A percentile compares a stretch with the other conserved stretches of the same genome.
These are phyloP conservation scores for Sebastes reedi DNA, from an alignment of 2,797 vertebrate genomes.

Conservation along the genomic window DNA sequence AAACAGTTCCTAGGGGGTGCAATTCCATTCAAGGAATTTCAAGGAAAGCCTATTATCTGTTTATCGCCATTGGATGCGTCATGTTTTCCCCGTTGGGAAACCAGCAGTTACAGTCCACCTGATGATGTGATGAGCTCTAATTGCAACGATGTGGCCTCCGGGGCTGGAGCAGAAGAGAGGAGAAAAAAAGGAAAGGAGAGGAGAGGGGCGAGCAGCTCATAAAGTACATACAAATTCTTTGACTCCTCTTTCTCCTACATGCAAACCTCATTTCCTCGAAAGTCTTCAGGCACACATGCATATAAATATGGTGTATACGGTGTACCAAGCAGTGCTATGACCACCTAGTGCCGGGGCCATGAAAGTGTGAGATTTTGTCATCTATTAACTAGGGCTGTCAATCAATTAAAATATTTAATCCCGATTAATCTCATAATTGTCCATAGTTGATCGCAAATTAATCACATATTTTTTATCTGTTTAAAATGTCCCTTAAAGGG, in stretches of 20 bases:
- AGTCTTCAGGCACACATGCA: neutral
- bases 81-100: slow-evolving; percentile 76
- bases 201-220: neutral
- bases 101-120: slow-evolving; percentile 70
- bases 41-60: slow-evolving; percentile 80
- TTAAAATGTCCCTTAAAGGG: too few relatives aligned
- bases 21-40: slow-evolving; percentile 70
- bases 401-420: too few relatives aligned
- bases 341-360: neutral
- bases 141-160: slow-evolving; percentile 48
- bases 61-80: slow-evolving; percentile 77
- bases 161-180: neutral
- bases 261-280: slow-evolving; percentile 14
- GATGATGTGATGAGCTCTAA: slow-evolving; percentile 72
- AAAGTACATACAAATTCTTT: neutral
- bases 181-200: neutral
- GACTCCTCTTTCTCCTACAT: slow-evolving; percentile 2
- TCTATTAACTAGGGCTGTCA: neutral
- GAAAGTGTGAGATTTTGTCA: slow-evolving; percentile 10
- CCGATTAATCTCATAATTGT: too few relatives aligned
- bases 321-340: neutral
- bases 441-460: too few relatives aligned
- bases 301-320: slow-evolving; percentile 3
- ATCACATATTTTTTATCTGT: too few relatives aligned
- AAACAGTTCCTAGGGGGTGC: slow-evolving; percentile 71